Evolutionary conservation across 2,888 invertebrate species (phyloP).

Genomic region (Itoplectis maculator): DNA sequence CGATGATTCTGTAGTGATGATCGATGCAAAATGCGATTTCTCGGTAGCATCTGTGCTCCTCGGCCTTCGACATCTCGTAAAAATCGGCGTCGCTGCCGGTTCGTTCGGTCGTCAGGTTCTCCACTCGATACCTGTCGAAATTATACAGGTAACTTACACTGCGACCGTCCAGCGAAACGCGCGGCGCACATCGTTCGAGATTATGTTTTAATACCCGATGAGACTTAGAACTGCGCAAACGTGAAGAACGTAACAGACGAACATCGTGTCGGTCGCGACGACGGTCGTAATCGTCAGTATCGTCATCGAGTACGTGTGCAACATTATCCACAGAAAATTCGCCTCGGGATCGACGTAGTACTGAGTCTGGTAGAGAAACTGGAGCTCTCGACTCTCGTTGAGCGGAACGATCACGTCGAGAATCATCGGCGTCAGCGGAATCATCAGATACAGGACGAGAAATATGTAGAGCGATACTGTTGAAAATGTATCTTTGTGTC

Average conservation of each 20-base stretch:
- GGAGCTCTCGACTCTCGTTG: neutral
- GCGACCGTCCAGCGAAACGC: too few relatives aligned
- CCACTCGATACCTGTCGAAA: too few relatives aligned
- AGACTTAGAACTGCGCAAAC: neutral
- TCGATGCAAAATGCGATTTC: too few relatives aligned
- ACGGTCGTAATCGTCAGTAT: neutral
- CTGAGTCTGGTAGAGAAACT: neutral
- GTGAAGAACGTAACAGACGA: slow-evolving; percentile 13
- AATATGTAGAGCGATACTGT: neutral
- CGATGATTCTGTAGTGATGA: too few relatives aligned
- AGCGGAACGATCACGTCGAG: neutral
- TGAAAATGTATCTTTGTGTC: neutral
- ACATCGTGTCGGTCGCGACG: slow-evolving; percentile 22
- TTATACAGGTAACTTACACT: too few relatives aligned
- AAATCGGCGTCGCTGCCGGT: too few relatives aligned
- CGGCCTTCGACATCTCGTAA: too few relatives aligned
- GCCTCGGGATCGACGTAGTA: neutral
- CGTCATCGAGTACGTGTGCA: slow-evolving; percentile 35
- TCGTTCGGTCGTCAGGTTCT: too few relatives aligned
- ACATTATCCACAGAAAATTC: slow-evolving; percentile 3
- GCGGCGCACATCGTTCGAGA: neutral
- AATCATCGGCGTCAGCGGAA: neutral
- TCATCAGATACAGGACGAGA: neutral
- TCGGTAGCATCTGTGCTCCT: too few relatives aligned
- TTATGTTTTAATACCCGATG: slow-evolving; percentile 5